Evolutionary conservation across 2,113 vertebrate species (phyloP).

Genomic region (Tylochromis polylepis): DNA sequence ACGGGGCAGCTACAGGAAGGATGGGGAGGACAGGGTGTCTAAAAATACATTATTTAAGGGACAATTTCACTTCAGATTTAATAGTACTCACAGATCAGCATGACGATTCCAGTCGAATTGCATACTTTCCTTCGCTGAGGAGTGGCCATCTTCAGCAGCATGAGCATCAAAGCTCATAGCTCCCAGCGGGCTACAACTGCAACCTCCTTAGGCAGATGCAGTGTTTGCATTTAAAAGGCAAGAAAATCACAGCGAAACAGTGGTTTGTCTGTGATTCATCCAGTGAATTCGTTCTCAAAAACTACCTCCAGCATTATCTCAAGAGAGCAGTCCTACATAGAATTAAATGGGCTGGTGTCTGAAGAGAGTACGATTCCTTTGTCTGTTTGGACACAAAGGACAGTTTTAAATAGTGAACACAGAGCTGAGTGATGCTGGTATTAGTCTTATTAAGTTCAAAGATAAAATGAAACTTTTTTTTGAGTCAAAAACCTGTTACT

Average conservation of each 20-base stretch:
- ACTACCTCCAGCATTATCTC: constrained; percentile 40
- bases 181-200: neutral
- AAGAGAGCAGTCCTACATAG: constrained; percentile 31
- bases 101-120: constrained; percentile 24
- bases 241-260: constrained; percentile 32
- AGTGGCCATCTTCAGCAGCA: neutral
- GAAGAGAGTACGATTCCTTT: constrained; percentile 19
- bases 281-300: constrained; percentile 10
- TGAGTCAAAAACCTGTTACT: constrained; percentile 1
- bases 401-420: constrained; percentile 25
- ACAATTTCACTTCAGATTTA: constrained; percentile 44
- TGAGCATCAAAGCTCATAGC: neutral
- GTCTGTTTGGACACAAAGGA: constrained; percentile 35
- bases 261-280: constrained; percentile 14
- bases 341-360: constrained; percentile 31
- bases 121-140: constrained; percentile 18
- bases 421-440: neutral
- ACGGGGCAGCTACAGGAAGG: constrained; percentile 28
- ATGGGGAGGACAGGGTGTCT: constrained; percentile 27
- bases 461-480: neutral
- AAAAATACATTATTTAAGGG: constrained; percentile 55
- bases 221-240: constrained; percentile 25
- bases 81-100: constrained; percentile 7
- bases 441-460: neutral
- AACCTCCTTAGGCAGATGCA: constrained; percentile 6